Conservation (phyloP, 1,140 invertebrate genomes). For the Pinna nobilis region DNA sequence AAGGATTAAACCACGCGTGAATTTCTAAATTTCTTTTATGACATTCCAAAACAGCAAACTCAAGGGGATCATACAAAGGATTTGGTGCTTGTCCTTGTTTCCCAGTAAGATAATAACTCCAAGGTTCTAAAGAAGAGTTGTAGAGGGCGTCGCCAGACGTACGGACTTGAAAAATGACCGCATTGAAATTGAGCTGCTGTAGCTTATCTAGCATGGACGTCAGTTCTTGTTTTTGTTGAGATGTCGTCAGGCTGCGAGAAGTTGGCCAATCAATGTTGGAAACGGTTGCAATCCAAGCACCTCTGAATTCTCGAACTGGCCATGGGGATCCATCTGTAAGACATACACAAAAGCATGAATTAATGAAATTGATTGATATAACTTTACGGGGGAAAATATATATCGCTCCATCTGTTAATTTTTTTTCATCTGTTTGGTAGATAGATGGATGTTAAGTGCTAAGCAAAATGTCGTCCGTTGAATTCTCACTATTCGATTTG, state of each 20-base stretch:
- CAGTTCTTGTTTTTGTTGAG: constrained; percentile 61
- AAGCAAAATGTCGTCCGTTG: too few relatives aligned
- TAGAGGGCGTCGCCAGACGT: constrained; percentile 66
- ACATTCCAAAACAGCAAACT: constrained; percentile 56
- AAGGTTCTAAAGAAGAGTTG: constrained; percentile 64
- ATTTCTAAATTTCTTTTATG: constrained; percentile 66
- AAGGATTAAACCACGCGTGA: constrained; percentile 72
- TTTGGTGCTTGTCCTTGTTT: constrained; percentile 62
- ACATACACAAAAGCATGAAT: too few relatives aligned
- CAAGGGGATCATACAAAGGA: constrained; percentile 67
- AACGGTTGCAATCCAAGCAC: constrained; percentile 69
- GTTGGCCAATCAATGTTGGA: constrained; percentile 72
- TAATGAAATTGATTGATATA: too few relatives aligned
- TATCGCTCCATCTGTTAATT: too few relatives aligned
- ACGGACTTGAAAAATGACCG: constrained; percentile 66
- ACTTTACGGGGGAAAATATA: too few relatives aligned
- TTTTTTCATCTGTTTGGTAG: too few relatives aligned
- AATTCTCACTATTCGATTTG: too few relatives aligned
- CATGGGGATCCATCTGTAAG: constrained; percentile 39
- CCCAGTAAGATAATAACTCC: constrained; percentile 69
- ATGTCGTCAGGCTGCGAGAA: constrained; percentile 46
- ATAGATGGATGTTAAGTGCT: too few relatives aligned
- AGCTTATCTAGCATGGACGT: constrained; percentile 54
- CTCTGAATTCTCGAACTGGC: constrained; percentile 62
- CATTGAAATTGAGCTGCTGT: constrained; percentile 61